Evolutionary conservation across 2,113 vertebrate genomes (phyloP), one percentile per base, ranked within the genome.

Genomic region (Leiothrix lutea): DNA sequence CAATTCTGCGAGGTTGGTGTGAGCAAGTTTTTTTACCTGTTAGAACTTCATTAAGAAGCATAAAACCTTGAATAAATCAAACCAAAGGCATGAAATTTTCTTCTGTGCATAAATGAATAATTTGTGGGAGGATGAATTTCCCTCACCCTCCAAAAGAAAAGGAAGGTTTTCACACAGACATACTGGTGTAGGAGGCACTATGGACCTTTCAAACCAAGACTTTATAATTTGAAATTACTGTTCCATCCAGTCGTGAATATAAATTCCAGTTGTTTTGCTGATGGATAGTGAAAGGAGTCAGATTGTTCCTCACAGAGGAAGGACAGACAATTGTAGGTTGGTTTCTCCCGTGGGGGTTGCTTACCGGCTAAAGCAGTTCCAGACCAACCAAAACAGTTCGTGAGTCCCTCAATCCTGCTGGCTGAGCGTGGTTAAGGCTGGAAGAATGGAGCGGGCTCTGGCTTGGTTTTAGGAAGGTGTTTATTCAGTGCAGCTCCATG

Each of bases 251-350:
- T 1, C 20, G 2, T 44, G 31, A 38, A 24, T 24, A 48, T 11
- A 73, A 84, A 85, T 81, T 87, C 8, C 4, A 70, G 9, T 7
- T 36, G 6, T 50, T 84, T 56, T 80, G 5, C 9, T 84, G 14
- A 73, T 38, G 12, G 20, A 64, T 24, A 21, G 7, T 44, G 36
- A 86, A 69, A 80, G 14, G 54, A 86, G 11, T 51, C 5, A 36
- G 35, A 40, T 15, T 73, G 6, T 10, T 77, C 11, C 10, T 80
- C n/a, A 53, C 0, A n/a, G 47, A 44, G 21, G 14, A 78, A 38
- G 25, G 11, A 38, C 12, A 51, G 24, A 3, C 0, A 26, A 17
- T 28, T n/a, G n/a, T n/a, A n/a, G n/a, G n/a, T n/a, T n/a, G n/a
- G n/a, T n/a, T n/a, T n/a, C n/a, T n/a, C n/a, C n/a, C n/a, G n/a